Conservation (phyloP, 2,797 vertebrate species). For the Eutrigla gurnardus region DNA sequence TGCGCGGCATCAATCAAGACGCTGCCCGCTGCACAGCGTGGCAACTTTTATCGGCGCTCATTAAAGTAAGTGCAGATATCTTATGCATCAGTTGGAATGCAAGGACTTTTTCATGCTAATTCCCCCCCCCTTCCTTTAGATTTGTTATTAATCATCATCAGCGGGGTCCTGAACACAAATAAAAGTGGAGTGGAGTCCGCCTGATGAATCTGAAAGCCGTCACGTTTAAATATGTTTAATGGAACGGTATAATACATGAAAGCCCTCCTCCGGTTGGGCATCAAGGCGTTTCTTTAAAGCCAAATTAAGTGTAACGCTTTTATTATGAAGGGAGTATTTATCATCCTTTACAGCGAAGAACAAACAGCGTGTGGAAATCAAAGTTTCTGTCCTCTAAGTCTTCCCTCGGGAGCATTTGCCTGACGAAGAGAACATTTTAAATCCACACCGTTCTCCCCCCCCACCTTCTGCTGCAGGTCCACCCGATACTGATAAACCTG, state of each 20-base stretch:
- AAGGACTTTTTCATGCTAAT: constrained; percentile 80
- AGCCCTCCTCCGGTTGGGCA: constrained; percentile 26
- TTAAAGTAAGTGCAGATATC: constrained; percentile 83
- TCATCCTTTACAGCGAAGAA: constrained; percentile 42
- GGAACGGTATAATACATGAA: constrained; percentile 31
- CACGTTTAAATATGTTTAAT: constrained; percentile 53
- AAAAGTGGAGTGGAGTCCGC: constrained; percentile 47
- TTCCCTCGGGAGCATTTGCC: constrained; percentile 5
- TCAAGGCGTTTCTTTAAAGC: constrained; percentile 27
- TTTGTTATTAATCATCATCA: constrained; percentile 77
- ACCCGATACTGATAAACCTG: constrained; percentile 51
- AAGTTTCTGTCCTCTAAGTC: constrained; percentile 19
- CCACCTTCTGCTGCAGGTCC: constrained; percentile 20
- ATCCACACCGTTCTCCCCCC: constrained; percentile 19
- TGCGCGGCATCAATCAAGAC: constrained; percentile 77
- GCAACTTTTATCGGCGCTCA: constrained; percentile 76
- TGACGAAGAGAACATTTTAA: constrained; percentile 43
- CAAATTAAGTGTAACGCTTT: constrained; percentile 29
- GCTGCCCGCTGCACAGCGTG: constrained; percentile 57
- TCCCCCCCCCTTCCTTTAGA: constrained; percentile 66
- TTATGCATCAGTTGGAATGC: constrained; percentile 78
- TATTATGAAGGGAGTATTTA: constrained; percentile 16
- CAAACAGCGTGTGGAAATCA: constrained; percentile 24
- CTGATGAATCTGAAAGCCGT: constrained; percentile 51
- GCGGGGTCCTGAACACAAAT: constrained; percentile 60